phyloP scores from a whole-genome alignment of 2,113 vertebrate species.

The Tylochromis polylepis region DNA sequence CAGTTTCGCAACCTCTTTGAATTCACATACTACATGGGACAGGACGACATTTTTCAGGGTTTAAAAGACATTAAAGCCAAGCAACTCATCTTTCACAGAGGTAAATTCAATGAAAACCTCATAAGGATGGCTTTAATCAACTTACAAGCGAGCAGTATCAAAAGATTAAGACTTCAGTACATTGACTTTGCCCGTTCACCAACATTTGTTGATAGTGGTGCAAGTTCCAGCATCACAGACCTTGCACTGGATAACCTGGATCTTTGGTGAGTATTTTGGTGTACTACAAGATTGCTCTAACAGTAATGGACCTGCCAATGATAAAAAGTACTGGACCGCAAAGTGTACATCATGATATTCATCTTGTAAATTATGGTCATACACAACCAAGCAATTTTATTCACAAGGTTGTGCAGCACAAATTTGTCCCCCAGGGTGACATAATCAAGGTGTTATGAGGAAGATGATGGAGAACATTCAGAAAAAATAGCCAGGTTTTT shows the following conservation, averaged over 20 bases:
- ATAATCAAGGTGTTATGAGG: too few species aligned
- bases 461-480: too few species aligned
- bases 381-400: not conserved
- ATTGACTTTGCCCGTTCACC: conserved; percentile 82
- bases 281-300: not conserved
- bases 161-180: conserved; percentile 67
- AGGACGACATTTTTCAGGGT: conserved; percentile 69
- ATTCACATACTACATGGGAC: conserved; percentile 74
- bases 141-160: conserved; percentile 58
- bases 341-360: not conserved
- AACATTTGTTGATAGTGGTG: conserved; percentile 33
- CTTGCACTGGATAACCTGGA: conserved; percentile 68
- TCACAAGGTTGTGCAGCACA: accelerated
- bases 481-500: too few species aligned
- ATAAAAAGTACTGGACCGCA: not conserved
- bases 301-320: too few species aligned
- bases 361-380: not conserved
- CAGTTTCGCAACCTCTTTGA: conserved; percentile 83
- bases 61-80: conserved; percentile 48
- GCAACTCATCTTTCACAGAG: conserved; percentile 75
- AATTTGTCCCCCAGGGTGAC: too few species aligned
- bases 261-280: conserved; percentile 62
- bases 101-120: conserved; percentile 82
- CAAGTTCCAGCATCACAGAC: conserved; percentile 45
- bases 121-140: conserved; percentile 74